Percentiles rank a stretch among this genome's conserved stretches.
These are phyloP conservation scores for Glossosoma conforme DNA, from an alignment of 1,140 invertebrate genomes.

Conservation along the genomic window DNA sequence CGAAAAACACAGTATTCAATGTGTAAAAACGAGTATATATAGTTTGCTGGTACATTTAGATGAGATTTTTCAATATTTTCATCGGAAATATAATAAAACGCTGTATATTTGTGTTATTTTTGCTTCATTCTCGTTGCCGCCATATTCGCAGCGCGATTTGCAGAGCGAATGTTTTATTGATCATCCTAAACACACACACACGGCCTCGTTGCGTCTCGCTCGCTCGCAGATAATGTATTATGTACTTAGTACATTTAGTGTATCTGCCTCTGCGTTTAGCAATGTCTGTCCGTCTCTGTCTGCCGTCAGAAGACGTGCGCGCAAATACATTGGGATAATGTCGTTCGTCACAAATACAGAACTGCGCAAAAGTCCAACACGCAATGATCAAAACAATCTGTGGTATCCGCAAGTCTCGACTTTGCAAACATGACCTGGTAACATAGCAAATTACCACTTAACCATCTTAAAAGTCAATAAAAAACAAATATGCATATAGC, in stretches of 20 bases:
- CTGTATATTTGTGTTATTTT: no score
- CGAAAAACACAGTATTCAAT: no score
- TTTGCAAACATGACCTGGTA: no score
- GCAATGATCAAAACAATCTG: slow-evolving; percentile 1
- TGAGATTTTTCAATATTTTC: no score
- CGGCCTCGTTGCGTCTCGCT: slow-evolving; percentile 17
- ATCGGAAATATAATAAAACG: not conserved
- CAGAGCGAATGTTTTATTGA: slow-evolving; percentile 32
- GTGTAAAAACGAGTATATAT: no score
- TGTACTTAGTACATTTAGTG: slow-evolving; percentile 27
- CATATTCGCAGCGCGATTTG: slow-evolving; percentile 9
- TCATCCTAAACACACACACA: slow-evolving; percentile 32
- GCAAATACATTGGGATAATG: slow-evolving; percentile 15
- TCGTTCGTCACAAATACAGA: not conserved
- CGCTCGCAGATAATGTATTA: slow-evolving; percentile 25
- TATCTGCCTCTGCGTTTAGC: slow-evolving; percentile 9
- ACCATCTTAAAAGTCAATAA: no score
- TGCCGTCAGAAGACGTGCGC: slow-evolving; percentile 21
- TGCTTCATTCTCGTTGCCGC: slow-evolving; percentile 8
- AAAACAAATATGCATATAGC: no score
- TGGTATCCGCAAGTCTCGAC: no score
- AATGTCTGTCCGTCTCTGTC: slow-evolving; percentile 22
- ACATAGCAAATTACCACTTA: no score
- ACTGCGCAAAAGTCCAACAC: not conserved
- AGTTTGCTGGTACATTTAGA: no score